Conservation (phyloP, 2,113 vertebrate genomes). For the Phasianus colchicus region DNA sequence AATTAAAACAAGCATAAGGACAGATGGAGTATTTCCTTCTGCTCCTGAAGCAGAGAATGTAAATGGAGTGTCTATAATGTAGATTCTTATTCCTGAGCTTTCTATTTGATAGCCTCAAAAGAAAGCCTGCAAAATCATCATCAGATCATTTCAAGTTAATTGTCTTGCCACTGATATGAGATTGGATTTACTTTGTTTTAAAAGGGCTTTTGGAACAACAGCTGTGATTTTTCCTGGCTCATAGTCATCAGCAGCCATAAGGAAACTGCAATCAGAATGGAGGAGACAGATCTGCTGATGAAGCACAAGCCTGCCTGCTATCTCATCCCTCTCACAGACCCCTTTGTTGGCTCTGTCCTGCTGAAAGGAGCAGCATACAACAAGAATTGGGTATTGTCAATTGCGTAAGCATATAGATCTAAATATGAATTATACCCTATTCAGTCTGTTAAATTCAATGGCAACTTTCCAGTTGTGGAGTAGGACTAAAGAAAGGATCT, state of each 20-base stretch:
- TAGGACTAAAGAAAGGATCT: not conserved
- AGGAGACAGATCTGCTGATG: conserved; percentile 56
- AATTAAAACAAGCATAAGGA: not conserved
- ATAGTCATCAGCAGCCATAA: conserved; percentile 24
- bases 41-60: not conserved
- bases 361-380: not conserved
- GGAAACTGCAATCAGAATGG: conserved; percentile 24
- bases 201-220: conserved; percentile 22
- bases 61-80: not conserved
- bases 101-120: not conserved
- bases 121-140: not conserved
- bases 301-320: not conserved
- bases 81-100: not conserved
- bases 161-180: not conserved
- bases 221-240: conserved; percentile 25
- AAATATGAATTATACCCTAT: not conserved
- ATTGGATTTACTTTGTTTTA: not conserved
- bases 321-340: not conserved
- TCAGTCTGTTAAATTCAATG: not conserved
- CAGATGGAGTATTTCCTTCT: not conserved
- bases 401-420: not conserved
- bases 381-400: not conserved
- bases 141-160: not conserved
- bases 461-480: not conserved
- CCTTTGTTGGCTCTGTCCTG: not conserved